These are phyloP conservation scores for Lepidostoma basale DNA, from an alignment of 1,140 invertebrate genomes.

Conservation along the genomic window DNA sequence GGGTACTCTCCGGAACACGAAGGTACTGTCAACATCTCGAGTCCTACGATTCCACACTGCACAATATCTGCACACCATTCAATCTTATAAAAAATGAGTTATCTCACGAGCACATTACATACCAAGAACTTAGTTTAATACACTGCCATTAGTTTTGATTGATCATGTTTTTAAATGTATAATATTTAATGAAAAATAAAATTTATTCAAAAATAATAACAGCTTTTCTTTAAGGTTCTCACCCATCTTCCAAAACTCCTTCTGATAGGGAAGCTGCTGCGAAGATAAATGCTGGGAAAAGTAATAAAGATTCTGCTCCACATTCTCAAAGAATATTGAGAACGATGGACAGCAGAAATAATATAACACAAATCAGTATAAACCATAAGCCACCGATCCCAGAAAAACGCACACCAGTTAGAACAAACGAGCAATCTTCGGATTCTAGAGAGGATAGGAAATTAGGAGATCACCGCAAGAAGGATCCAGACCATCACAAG, in stretches of 20 bases:
- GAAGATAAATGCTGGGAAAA: conserved; percentile 26
- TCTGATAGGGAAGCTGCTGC: conserved; percentile 45
- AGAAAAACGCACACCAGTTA: conserved; percentile 20
- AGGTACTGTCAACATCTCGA: conserved; percentile 44
- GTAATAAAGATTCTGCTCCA: conserved; percentile 33
- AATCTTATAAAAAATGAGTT: conserved; percentile 33
- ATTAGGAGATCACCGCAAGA: neutral
- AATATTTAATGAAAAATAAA: conserved; percentile 36
- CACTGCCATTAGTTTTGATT: conserved; percentile 23
- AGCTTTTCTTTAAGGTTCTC: conserved; percentile 45
- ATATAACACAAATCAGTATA: conserved; percentile 42
- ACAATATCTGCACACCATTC: conserved; percentile 41
- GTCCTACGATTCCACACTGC: conserved; percentile 40
- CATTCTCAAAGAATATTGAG: conserved; percentile 47
- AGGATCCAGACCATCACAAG: neutral
- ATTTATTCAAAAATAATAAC: conserved; percentile 36
- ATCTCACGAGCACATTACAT: conserved; percentile 35
- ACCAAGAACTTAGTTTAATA: conserved; percentile 25
- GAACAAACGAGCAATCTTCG: neutral
- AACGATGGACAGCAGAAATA: conserved; percentile 45
- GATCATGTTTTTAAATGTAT: conserved; percentile 24
- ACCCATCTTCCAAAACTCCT: conserved; percentile 46
- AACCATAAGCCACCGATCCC: conserved; percentile 24
- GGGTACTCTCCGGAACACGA: conserved; percentile 43
- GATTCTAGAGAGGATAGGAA: neutral